phyloP scores from a whole-genome alignment of 2,113 vertebrate species.

The Ammodytes dubius region DNA sequence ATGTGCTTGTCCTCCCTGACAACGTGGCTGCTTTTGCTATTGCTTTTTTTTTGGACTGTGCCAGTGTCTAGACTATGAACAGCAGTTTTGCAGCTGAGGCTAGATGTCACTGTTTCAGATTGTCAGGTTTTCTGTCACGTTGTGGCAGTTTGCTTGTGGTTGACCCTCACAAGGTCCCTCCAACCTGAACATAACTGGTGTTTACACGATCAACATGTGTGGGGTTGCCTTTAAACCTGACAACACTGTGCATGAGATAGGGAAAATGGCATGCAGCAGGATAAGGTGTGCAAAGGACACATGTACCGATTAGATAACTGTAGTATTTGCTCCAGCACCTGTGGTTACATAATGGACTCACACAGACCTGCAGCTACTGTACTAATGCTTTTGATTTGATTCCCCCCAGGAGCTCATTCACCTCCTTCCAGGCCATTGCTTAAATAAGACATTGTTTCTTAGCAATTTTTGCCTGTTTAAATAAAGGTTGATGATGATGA shows the following conservation, averaged over 20 bases:
- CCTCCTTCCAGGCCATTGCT: too few species aligned
- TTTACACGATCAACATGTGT: constrained; percentile 25
- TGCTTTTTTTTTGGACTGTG: neutral
- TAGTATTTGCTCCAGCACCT: constrained; percentile 36
- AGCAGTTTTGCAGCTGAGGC: neutral
- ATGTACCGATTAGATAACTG: constrained; percentile 59
- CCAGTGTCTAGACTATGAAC: neutral
- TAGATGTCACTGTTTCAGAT: neutral
- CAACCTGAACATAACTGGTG: constrained; percentile 10
- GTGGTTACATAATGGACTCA: constrained; percentile 50
- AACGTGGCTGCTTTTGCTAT: too few species aligned
- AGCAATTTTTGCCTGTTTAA: too few species aligned
- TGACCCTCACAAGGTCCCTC: constrained; percentile 1
- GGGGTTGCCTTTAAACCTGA: constrained; percentile 21
- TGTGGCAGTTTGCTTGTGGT: neutral
- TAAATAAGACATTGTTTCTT: too few species aligned
- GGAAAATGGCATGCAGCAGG: neutral
- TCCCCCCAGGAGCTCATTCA: too few species aligned
- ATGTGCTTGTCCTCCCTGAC: neutral
- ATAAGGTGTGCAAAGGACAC: neutral
- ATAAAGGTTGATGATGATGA: too few species aligned
- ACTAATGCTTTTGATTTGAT: neutral
- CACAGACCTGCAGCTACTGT: neutral
- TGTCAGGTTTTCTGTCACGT: constrained; percentile 3
- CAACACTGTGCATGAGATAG: neutral